Evolutionary conservation across 1,140 invertebrate genomes (phyloP).

Genomic region (Solen grandis): DNA sequence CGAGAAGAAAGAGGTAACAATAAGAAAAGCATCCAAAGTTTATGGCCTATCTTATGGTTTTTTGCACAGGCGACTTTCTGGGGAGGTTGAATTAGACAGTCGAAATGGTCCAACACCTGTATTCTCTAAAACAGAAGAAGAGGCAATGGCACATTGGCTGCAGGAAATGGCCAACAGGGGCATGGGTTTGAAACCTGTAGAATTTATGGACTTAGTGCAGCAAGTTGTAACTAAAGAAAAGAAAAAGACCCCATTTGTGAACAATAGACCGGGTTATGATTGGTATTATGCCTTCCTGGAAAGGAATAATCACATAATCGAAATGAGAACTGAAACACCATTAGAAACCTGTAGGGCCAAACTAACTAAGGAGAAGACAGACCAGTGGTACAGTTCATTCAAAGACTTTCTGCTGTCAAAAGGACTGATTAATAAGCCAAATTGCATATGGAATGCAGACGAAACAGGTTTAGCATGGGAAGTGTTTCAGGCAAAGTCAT

Average conservation of each 20-base stretch:
- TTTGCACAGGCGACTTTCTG: slow-evolving; percentile 1
- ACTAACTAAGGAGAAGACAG: background rate
- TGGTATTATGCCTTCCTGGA: slow-evolving; percentile 4
- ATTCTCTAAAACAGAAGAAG: slow-evolving; percentile 17
- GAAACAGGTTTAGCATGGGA: slow-evolving; percentile 30
- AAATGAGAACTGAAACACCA: slow-evolving; percentile 12
- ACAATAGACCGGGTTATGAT: slow-evolving; percentile 10
- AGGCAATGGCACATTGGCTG: slow-evolving; percentile 12
- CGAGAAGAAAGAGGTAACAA: background rate
- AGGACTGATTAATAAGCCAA: slow-evolving; percentile 23
- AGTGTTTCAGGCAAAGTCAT: slow-evolving; percentile 34
- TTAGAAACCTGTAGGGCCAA: slow-evolving; percentile 33
- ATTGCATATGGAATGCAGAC: slow-evolving; percentile 39
- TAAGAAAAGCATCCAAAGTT: slow-evolving; percentile 29
- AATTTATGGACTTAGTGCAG: slow-evolving; percentile 13
- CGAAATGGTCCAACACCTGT: slow-evolving; percentile 22
- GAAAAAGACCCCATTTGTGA: background rate
- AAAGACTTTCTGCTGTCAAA: slow-evolving; percentile 21
- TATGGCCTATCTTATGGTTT: slow-evolving; percentile 10
- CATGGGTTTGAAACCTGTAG: slow-evolving; percentile 24
- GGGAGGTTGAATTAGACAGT: slow-evolving; percentile 9
- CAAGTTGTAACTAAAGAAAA: slow-evolving; percentile 6
- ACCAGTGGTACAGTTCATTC: slow-evolving; percentile 31
- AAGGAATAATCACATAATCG: slow-evolving; percentile 16
- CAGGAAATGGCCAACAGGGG: slow-evolving; percentile 27